Evolutionary conservation across 92 coral and sea anemone species (phyloP).

Genomic region (Paragorgia papillata): DNA sequence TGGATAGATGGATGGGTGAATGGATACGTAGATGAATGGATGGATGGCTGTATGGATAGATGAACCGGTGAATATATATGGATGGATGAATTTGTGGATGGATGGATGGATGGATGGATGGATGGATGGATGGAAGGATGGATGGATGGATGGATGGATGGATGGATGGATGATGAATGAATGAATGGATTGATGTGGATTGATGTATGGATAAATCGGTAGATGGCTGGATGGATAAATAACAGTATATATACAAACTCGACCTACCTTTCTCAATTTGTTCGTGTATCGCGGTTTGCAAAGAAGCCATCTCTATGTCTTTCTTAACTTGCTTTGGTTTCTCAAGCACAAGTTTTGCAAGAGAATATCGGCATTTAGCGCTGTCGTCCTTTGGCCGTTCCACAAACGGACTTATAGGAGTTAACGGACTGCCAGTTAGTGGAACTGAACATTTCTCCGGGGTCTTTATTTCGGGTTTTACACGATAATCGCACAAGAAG

Average conservation of each 20-base stretch:
- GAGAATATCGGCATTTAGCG: conserved; percentile 64
- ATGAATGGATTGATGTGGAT: no score
- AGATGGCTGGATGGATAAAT: no score
- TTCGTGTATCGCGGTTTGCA: conserved; percentile 75
- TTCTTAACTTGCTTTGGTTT: conserved; percentile 58
- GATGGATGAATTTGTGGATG: no score
- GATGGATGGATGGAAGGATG: no score
- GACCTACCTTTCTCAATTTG: conserved; percentile 69
- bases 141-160: no score
- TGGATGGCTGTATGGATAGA: no score
- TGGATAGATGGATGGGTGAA: no score
- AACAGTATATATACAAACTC: not conserved
- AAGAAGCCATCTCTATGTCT: conserved; percentile 63
- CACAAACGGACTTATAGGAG: conserved; percentile 18
- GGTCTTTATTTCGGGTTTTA: conserved; percentile 59
- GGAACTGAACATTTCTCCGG: conserved; percentile 62
- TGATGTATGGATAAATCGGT: no score
- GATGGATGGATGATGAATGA: no score
- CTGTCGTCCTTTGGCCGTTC: not conserved
- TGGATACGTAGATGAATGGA: no score
- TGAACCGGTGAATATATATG: no score
- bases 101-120: no score
- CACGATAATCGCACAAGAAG: conserved; percentile 54
- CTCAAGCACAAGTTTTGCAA: conserved; percentile 69
- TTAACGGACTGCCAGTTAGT: conserved; percentile 35